Percentiles rank a stretch among this genome's conserved stretches.
These are phyloP conservation scores for Cepphus grylle DNA, from an alignment of 2,113 vertebrate genomes.

Conservation along the genomic window DNA sequence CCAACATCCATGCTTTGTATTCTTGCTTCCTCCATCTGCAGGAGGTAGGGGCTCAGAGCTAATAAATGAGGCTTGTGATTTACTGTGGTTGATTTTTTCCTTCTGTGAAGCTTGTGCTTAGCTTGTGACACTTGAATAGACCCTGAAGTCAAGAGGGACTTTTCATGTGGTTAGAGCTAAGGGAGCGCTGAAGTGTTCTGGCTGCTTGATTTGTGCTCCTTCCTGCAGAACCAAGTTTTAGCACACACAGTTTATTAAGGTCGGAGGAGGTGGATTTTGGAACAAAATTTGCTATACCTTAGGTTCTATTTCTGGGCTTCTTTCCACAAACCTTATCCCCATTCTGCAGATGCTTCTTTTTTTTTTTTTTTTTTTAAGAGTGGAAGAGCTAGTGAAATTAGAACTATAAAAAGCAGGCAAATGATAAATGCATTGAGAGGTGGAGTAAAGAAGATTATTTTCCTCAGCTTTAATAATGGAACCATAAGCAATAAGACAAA, in stretches of 20 bases:
- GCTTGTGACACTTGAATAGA: neutral
- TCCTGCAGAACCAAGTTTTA: neutral
- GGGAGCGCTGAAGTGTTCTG: neutral
- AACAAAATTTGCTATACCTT: neutral
- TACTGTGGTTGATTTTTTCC: neutral
- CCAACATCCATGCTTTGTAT: neutral
- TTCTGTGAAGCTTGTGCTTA: neutral
- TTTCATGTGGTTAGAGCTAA: neutral
- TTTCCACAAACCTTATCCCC: neutral
- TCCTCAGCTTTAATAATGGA: slow-evolving; percentile 46
- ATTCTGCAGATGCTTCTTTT: neutral
- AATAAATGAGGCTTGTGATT: slow-evolving; percentile 1
- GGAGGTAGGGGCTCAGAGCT: neutral
- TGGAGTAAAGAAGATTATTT: slow-evolving; percentile 48
- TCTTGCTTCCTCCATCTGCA: neutral
- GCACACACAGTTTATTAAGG: neutral
- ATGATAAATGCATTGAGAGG: neutral
- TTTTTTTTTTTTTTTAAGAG: neutral
- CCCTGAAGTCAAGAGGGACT: neutral
- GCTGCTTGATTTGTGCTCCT: slow-evolving; percentile 2
- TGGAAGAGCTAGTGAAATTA: neutral
- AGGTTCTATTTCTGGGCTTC: neutral
- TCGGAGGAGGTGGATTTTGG: neutral
- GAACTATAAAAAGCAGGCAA: neutral
- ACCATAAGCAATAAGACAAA: slow-evolving; percentile 52